Conservation (phyloP, 2,113 vertebrate genomes). For the Alexandromys fortis region DNA sequence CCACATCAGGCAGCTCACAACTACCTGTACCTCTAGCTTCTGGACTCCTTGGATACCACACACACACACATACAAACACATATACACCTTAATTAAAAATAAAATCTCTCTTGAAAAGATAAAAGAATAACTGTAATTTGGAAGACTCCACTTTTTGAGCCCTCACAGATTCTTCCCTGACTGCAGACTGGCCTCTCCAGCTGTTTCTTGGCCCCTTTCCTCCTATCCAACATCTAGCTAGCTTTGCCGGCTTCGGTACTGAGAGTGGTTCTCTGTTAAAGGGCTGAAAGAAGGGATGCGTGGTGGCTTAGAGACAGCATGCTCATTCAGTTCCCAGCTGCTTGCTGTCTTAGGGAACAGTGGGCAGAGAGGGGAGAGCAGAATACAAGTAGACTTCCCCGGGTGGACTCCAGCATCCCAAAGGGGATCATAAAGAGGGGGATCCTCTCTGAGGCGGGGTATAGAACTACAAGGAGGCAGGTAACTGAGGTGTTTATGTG, state of each 20-base stretch:
- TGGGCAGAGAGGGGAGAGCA: background rate
- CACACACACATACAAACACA: fast-evolving
- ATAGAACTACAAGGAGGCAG: background rate
- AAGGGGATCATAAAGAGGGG: background rate
- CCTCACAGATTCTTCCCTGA: background rate
- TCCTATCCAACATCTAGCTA: background rate
- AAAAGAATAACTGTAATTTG: background rate
- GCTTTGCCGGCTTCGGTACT: background rate
- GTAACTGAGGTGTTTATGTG: background rate
- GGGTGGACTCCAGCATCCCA: background rate
- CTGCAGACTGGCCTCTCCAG: background rate
- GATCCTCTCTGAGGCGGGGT: background rate
- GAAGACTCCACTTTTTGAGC: background rate
- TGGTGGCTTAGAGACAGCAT: fast-evolving
- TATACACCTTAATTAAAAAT: background rate
- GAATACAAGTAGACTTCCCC: background rate
- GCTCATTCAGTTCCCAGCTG: background rate
- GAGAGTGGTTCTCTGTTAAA: background rate
- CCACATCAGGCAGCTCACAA: background rate
- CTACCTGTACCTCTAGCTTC: background rate
- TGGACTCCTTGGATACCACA: background rate
- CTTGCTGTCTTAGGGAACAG: background rate
- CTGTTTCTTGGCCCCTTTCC: background rate
- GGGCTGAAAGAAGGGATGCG: background rate
- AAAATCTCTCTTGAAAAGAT: background rate